Conservation (phyloP, 2,888 invertebrate species). For the Epirrhoe alternata region DNA sequence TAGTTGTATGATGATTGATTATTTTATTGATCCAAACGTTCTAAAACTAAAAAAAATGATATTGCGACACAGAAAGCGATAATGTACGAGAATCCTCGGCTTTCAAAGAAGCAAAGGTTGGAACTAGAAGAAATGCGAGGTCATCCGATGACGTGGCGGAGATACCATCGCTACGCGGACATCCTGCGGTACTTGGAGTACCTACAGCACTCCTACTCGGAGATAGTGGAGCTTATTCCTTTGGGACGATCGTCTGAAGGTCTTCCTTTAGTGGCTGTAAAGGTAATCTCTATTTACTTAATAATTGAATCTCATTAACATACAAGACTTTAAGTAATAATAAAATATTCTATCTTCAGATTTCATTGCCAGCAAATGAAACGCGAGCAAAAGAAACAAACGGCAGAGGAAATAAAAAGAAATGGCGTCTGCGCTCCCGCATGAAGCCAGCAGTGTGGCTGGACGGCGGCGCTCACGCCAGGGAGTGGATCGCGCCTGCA, state of each 20-base stretch:
- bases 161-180: constrained; percentile 89
- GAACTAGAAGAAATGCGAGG: constrained; percentile 85
- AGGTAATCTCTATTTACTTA: constrained; percentile 71
- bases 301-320: background rate
- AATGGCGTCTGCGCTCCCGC: constrained; percentile 75
- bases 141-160: constrained; percentile 89
- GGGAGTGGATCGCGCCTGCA: constrained; percentile 93
- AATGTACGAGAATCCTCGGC: constrained; percentile 87
- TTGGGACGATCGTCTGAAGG: constrained; percentile 91
- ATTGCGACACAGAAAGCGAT: constrained; percentile 87
- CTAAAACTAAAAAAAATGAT: constrained; percentile 1
- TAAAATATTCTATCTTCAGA: constrained; percentile 50
- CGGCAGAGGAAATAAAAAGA: constrained; percentile 67
- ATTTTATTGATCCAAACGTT: constrained; percentile 1
- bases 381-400: constrained; percentile 50
- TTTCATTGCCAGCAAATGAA: constrained; percentile 69
- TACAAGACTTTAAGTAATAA: background rate
- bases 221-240: constrained; percentile 87
- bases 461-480: constrained; percentile 91
- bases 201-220: constrained; percentile 87
- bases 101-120: constrained; percentile 86
- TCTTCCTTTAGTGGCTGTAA: constrained; percentile 88
- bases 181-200: constrained; percentile 89
- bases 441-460: constrained; percentile 91
- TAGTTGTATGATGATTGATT: background rate